Base-by-base conservation (phyloP, 2,113 vertebrate genomes). In the Nannobrachium achirus region DNA sequence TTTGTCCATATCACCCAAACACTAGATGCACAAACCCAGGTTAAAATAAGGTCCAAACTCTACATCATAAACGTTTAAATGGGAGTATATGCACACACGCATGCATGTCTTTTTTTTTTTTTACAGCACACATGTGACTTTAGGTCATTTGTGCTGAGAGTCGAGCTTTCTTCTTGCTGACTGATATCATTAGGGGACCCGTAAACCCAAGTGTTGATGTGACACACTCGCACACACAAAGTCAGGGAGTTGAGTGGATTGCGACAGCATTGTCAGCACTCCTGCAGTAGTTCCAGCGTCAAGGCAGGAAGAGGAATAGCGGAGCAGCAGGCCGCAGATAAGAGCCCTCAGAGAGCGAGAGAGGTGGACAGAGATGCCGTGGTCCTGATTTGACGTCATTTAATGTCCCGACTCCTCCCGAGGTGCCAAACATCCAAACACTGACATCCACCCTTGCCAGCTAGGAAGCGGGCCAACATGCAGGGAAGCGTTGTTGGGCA, bases 241-340 rank as follows among this genome's bases (percentile, higher is more conserved):
- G 52, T 62, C 46, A 18, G 33, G 50, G 19, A 70, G 51, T 13
- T 7, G 33, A 40, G 49, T 40, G 49, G 50, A n/a, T 44, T 14
- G 56, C 14, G 44, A 62, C 53, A 15, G 69, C 81, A 41, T 48
- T 1, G 45, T 82, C 85, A 84, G 78, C 78, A 74, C 56, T 77
- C 55, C 1, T 0, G 6, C 25, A 4, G 25, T 33, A 65, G 61
- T 41, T 10, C 38, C 49, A 25, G 20, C 4, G 53, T 62, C 63
- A 42, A n/a, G 53, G 77, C 75, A 73, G 63, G 70, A 79, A 86
- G 33, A 41, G 51, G 59, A 42, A 63, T 44, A 57, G 50, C 41
- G 11, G 61, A 58, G 69, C 56, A 56, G 67, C 19, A 7, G 44
- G 48, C 25, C 33, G 61, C 64, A 67, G 75, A 74, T 63, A 64